Base-by-base conservation (phyloP, 1,140 invertebrate species). In the Macrobrachium nipponense region DNA sequence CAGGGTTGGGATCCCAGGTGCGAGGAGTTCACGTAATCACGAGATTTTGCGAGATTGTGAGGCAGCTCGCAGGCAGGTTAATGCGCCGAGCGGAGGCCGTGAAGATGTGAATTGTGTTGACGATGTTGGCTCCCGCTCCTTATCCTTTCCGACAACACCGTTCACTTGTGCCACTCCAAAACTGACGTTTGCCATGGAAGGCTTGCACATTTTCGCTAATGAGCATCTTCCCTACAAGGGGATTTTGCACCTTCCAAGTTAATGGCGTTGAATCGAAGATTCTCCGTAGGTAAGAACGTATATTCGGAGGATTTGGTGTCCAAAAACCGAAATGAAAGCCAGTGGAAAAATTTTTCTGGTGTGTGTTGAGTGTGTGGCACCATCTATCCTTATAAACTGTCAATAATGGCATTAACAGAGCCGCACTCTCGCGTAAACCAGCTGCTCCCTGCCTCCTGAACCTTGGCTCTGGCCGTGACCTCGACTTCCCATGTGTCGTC, bases 351-450 rank as follows among this genome's bases (percentile, higher is more conserved):
- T 73, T 82, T 68, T 75, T 68, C 68, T 75, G 70, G 60, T 66
- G 62, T 80, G 82, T 68, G 82, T 82, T 80, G 84, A 86, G 84
- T 44, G 84, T 80, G 84, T 72, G 70, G 84, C 64, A 62, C 84
- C 84, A 86, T 86, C 75, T 80, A 86, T 86, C 84, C 84, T 86
- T 86, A 86, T 86, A 86, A 86, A 80, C 77, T 86, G 84, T 86
- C 84, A 86, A 86, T 86, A 86, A 86, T 80, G 84, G 84, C 84
- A 86, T 86, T 86, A 86, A 86, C 84, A 86, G 77, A 80, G 77
- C 66, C 84, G 77, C 62, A 80, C 77, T 62, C 77, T 68, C 77
- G 84, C 84, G 77, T 80, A 86, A 86, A 86, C 77, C 84, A 80
- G 77, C 64, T 80, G 77, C 84, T 80, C 81, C 77, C 70, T 58